Conservation (phyloP, 2,113 vertebrate genomes). For the Myxocyprinus asiaticus region DNA sequence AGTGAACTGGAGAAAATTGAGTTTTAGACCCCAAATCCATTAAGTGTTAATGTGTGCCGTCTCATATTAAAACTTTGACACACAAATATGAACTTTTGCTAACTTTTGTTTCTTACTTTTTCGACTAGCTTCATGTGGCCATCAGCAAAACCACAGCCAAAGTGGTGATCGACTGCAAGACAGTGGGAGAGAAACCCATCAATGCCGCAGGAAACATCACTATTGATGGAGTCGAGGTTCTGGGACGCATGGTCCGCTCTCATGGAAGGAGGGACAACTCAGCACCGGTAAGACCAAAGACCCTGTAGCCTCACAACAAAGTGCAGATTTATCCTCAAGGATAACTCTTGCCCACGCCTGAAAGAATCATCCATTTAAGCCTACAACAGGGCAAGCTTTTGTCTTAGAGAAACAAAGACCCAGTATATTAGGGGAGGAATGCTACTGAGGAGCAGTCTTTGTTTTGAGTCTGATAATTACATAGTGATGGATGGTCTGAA, state of each 20-base stretch:
- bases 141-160: constrained; percentile 88
- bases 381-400: constrained; percentile 24
- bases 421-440: constrained; percentile 23
- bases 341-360: background rate
- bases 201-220: constrained; percentile 89
- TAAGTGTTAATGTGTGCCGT: constrained; percentile 38
- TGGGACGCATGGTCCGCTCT: constrained; percentile 89
- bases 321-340: background rate
- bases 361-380: background rate
- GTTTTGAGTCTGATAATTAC: constrained; percentile 26
- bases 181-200: constrained; percentile 84
- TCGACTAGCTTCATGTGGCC: constrained; percentile 85
- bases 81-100: constrained; percentile 61
- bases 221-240: constrained; percentile 85
- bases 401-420: constrained; percentile 8
- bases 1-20: constrained; percentile 56
- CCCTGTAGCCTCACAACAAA: too few species aligned
- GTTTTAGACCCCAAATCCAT: constrained; percentile 63
- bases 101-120: constrained; percentile 39
- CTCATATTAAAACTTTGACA: constrained; percentile 13
- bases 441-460: constrained; percentile 22
- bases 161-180: constrained; percentile 90
- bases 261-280: constrained; percentile 83
- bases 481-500: constrained; percentile 38
- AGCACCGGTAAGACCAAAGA: constrained; percentile 81